phyloP scores from a whole-genome alignment of 2,113 vertebrate species.

The Zosterops borbonicus region DNA sequence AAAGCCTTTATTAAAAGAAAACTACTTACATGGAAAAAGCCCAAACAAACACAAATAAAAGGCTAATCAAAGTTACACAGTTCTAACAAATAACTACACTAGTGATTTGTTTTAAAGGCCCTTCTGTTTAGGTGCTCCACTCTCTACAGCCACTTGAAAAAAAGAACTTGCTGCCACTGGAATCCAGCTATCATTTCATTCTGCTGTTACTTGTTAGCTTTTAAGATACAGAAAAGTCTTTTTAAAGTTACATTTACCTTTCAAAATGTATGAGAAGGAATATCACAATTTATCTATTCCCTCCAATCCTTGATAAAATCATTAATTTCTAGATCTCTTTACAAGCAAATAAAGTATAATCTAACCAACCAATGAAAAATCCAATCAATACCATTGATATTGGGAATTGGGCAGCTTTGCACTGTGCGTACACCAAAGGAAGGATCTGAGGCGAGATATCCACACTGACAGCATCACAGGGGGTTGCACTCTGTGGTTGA shows the following conservation, averaged over 20 bases:
- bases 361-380: not conserved
- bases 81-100: not conserved
- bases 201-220: not conserved
- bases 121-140: not conserved
- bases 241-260: not conserved
- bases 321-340: not conserved
- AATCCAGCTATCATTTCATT: not conserved
- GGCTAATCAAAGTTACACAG: not conserved
- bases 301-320: not conserved
- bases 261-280: not conserved
- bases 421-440: not conserved
- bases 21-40: not conserved
- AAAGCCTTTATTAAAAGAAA: not conserved
- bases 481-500: not conserved
- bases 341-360: not conserved
- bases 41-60: not conserved
- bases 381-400: not conserved
- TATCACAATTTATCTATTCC: not conserved
- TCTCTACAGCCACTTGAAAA: not conserved
- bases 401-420: not conserved
- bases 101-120: not conserved
- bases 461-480: not conserved
- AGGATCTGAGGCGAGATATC: not conserved
- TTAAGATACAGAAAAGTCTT: not conserved
- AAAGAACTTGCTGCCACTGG: not conserved